Evolutionary conservation across 2,888 invertebrate species (phyloP).

Genomic region (Agapetus fuscipes): DNA sequence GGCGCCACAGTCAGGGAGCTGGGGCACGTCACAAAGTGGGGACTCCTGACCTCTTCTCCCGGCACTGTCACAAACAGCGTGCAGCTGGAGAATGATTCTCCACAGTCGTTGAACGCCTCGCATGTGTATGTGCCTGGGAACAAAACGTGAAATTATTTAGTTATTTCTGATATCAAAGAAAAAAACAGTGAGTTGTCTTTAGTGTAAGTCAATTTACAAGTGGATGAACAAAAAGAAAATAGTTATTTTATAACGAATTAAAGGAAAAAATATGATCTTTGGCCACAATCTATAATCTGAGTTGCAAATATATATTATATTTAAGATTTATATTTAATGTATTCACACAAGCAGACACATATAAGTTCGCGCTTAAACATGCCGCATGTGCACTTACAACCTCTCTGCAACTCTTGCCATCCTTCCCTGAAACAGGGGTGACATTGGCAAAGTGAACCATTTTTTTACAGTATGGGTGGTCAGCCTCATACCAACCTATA

Average conservation of each 20-base stretch:
- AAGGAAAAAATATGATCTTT: too few species aligned
- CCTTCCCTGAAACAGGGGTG: too few species aligned
- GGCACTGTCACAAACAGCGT: slow-evolving; percentile 79
- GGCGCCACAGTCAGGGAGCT: slow-evolving; percentile 73
- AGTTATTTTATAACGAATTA: not conserved
- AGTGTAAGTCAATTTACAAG: not conserved
- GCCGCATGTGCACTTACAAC: too few species aligned
- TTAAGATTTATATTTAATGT: too few species aligned
- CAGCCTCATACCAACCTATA: too few species aligned
- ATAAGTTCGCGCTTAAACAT: too few species aligned
- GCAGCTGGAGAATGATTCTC: slow-evolving; percentile 89
- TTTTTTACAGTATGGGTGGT: too few species aligned
- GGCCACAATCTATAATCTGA: too few species aligned
- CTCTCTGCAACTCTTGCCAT: too few species aligned
- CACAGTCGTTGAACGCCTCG: slow-evolving; percentile 91
- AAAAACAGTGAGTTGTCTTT: not conserved
- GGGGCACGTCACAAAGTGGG: slow-evolving; percentile 84
- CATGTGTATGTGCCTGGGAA: slow-evolving; percentile 84
- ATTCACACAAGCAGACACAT: too few species aligned
- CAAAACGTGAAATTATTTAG: slow-evolving; percentile 1
- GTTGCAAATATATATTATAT: too few species aligned
- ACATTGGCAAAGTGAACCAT: too few species aligned
- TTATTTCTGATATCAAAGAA: not conserved
- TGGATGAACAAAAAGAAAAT: not conserved
- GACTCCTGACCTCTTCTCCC: slow-evolving; percentile 74